phyloP scores from a whole-genome alignment of 2,113 vertebrate genomes.

The pig (Sus scrofa) region DNA sequence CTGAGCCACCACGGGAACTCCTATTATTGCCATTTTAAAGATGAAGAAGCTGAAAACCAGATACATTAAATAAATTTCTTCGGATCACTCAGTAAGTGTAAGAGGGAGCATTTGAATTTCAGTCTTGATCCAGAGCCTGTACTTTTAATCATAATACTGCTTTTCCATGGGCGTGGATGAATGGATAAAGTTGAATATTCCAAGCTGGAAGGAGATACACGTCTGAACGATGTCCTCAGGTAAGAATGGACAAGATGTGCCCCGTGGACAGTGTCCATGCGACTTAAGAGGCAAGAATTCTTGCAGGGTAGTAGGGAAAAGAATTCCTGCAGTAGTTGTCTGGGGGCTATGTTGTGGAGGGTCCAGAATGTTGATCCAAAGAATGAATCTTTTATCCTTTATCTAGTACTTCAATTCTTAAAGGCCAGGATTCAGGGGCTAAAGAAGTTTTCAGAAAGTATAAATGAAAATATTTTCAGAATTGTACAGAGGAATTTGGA shows the following conservation, averaged over 20 bases:
- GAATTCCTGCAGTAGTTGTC: background rate
- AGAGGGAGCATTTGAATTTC: background rate
- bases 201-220: background rate
- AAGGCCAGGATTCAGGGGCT: conserved; percentile 51
- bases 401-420: conserved; percentile 34
- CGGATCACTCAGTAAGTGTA: conserved; percentile 35
- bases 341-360: background rate
- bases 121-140: background rate
- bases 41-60: background rate
- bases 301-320: background rate
- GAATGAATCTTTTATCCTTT: background rate
- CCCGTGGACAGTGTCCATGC: background rate
- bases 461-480: conserved; percentile 67
- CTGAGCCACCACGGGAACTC: no score
- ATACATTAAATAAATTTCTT: background rate
- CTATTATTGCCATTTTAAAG: conserved; percentile 25
- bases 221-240: background rate
- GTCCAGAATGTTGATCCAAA: conserved; percentile 21
- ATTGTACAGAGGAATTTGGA: conserved; percentile 44
- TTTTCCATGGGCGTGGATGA: background rate
- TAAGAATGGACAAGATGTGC: background rate
- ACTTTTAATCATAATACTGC: background rate
- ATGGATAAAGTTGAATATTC: background rate
- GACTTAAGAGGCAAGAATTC: conserved; percentile 26
- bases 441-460: conserved; percentile 57